Evolutionary conservation across 2,888 invertebrate genomes (phyloP), one percentile per base, ranked within the genome.

Genomic region (Creontiades dilutus): DNA sequence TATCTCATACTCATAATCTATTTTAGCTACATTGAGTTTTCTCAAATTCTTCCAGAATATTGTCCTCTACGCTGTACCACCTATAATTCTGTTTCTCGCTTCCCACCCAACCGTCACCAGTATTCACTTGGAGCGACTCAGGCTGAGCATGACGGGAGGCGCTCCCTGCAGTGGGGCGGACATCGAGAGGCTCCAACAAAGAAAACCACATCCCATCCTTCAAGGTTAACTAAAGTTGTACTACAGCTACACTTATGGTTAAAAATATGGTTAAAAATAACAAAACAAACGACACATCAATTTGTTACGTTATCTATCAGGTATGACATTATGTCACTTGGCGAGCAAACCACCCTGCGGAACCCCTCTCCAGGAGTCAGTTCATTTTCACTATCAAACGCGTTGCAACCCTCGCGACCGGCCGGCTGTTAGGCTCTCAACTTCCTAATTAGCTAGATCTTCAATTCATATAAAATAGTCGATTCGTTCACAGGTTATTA

Each of bases 21-120:
- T 7, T 37, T 2, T 37, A 37, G 37, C 11, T 52, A 52, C 52
- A 52, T 11, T 14, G 52, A 48, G 13, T 11, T 52, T 52, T 52
- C 52, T 14, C 52, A 14, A 3, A 37, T 37, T 37, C 37, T 86
- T 55, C n/a, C 89, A 91, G 91, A 57, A 91, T 37, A 75, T 91
- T 12, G 86, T 90, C 13, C 55, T 91, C 5, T 55, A 89, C 52
- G 84, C 78, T 16, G 91, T 89, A n/a, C 91, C 91, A 16, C 91
- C 91, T 27, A 90, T 91, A 13, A 89, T 91, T 46, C 80, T 90
- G 27, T 91, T 91, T 55, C 68, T 91, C n/a, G 80, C 89, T 7
- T 61, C 23, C 16, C 81, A 89, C 37, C 89, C 91, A 16, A 75
- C 75, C 9, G 90, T 91, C 16, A 90, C 47, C 14, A n/a, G 23